Conservation (phyloP, 2,797 vertebrate species). For the Urocyon cinereoargenteus region DNA sequence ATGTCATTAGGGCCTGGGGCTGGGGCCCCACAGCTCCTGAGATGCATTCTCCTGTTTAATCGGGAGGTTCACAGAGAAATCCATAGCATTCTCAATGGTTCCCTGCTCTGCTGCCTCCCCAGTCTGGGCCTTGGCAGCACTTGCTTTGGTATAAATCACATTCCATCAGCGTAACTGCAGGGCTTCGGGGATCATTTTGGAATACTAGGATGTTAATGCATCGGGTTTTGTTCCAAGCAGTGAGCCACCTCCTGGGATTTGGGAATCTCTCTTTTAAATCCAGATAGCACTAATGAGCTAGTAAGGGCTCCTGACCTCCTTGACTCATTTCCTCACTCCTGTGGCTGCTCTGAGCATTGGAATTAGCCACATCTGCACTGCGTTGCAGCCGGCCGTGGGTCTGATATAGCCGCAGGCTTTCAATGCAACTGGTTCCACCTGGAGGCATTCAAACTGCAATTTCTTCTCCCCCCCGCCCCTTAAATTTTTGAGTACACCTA, state of each 20-base stretch:
- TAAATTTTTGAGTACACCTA: constrained; percentile 22
- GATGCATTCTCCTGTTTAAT: neutral
- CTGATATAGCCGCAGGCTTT: neutral
- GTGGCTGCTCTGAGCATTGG: neutral
- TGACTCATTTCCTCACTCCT: neutral
- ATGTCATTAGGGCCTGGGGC: neutral
- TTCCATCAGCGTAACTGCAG: constrained; percentile 59
- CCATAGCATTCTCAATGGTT: neutral
- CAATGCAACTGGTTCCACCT: neutral
- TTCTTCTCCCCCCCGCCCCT: neutral
- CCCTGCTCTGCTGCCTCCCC: constrained; percentile 43
- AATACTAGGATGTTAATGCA: constrained; percentile 72
- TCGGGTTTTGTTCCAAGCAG: constrained; percentile 75
- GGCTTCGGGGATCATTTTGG: constrained; percentile 78
- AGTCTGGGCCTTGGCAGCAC: constrained; percentile 43
- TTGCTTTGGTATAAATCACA: constrained; percentile 53
- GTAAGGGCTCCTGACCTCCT: constrained; percentile 56
- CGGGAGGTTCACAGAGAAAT: constrained; percentile 3
- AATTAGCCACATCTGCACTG: neutral
- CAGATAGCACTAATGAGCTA: constrained; percentile 71
- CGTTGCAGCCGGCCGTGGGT: neutral
- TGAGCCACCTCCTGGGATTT: constrained; percentile 71
- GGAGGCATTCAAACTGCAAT: neutral
- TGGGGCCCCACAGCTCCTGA: neutral
- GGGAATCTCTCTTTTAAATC: constrained; percentile 77